These are phyloP conservation scores for Sebastes miniatus DNA, from an alignment of 2,797 vertebrate species.

Conservation along the genomic window DNA sequence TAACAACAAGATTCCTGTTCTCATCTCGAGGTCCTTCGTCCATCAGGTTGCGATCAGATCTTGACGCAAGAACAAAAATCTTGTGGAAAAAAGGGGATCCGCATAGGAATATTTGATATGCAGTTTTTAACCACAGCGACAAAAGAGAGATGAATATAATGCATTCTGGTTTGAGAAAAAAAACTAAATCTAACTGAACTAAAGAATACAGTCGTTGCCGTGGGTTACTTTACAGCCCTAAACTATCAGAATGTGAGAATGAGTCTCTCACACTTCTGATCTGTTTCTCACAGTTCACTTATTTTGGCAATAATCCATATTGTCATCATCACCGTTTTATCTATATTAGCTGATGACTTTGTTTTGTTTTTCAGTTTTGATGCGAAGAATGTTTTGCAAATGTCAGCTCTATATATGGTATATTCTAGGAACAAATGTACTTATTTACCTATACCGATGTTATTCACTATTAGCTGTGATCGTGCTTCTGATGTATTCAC, in stretches of 20 bases:
- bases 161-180: slow-evolving; percentile 58
- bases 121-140: slow-evolving; percentile 17
- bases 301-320: slow-evolving; percentile 10
- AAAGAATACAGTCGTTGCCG: slow-evolving; percentile 17
- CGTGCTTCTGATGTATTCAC: not conserved
- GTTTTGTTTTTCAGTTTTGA: not conserved
- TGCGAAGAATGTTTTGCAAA: not conserved
- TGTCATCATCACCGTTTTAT: not conserved
- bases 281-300: slow-evolving; percentile 30
- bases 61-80: slow-evolving; percentile 68
- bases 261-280: slow-evolving; percentile 23
- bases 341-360: not conserved
- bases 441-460: not conserved
- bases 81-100: slow-evolving; percentile 59
- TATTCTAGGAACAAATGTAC: not conserved
- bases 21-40: slow-evolving; percentile 46
- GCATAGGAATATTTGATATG: slow-evolving; percentile 50
- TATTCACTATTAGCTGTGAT: not conserved
- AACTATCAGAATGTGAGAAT: slow-evolving; percentile 23
- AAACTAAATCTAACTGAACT: slow-evolving; percentile 26
- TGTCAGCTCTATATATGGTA: not conserved
- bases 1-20: slow-evolving; percentile 65
- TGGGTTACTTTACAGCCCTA: not conserved
- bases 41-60: slow-evolving; percentile 10
- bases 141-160: slow-evolving; percentile 58